Percentiles rank a stretch among this genome's conserved stretches.
Conservation (phyloP, 2,888 invertebrate species). For the Drosophila tripunctata region DNA sequence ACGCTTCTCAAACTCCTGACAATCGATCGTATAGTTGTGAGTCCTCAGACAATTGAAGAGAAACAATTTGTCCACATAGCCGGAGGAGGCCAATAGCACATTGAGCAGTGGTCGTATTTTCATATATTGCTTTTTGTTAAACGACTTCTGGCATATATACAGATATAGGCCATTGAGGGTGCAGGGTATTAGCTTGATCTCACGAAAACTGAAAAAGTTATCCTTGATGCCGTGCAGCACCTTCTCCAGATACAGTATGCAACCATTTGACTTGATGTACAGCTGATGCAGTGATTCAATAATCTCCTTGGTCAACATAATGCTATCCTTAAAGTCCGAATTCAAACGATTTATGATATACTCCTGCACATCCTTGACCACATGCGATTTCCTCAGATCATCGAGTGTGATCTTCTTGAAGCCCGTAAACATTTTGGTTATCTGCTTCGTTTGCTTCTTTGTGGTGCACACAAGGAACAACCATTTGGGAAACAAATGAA, state of each 20-base stretch:
- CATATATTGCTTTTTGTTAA: slow-evolving; percentile 94
- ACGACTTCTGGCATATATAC: slow-evolving; percentile 96
- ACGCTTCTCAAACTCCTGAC: slow-evolving; percentile 92
- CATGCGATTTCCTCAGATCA: slow-evolving; percentile 94
- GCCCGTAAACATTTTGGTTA: slow-evolving; percentile 92
- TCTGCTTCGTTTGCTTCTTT: slow-evolving; percentile 92
- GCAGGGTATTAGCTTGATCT: slow-evolving; percentile 96
- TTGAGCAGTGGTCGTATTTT: slow-evolving; percentile 94
- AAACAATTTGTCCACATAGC: slow-evolving; percentile 92
- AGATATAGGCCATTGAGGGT: slow-evolving; percentile 97
- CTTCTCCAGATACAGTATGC: slow-evolving; percentile 93
- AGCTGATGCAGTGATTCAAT: slow-evolving; percentile 97
- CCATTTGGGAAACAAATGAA: slow-evolving; percentile 97
- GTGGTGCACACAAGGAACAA: slow-evolving; percentile 95
- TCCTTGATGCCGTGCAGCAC: slow-evolving; percentile 96
- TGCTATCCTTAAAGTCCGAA: slow-evolving; percentile 92
- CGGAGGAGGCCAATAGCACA: slow-evolving; percentile 93
- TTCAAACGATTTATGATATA: slow-evolving; percentile 96
- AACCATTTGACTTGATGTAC: slow-evolving; percentile 98
- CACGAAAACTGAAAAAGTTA: slow-evolving; percentile 94
- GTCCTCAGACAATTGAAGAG: slow-evolving; percentile 93
- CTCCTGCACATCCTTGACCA: slow-evolving; percentile 97
- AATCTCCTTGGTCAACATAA: slow-evolving; percentile 95
- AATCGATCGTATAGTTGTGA: slow-evolving; percentile 90
- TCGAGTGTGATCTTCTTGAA: slow-evolving; percentile 96